A percentile compares a stretch with the other conserved stretches of the same genome.
Conservation (phyloP, 1,140 invertebrate genomes). For the Melitaea cinxia region DNA sequence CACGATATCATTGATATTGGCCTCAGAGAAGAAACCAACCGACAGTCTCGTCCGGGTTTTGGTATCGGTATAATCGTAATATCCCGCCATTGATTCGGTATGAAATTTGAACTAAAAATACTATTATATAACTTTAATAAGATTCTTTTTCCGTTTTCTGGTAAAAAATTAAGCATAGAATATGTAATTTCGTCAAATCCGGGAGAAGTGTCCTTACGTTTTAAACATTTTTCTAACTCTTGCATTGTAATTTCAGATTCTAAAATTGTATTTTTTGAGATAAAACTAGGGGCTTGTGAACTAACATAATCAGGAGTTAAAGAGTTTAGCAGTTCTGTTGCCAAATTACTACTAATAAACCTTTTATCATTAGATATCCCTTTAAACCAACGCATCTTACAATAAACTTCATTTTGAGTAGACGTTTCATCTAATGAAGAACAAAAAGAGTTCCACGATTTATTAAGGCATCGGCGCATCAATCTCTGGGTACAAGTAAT, state of each 20-base stretch:
- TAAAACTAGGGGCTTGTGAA: too few relatives aligned
- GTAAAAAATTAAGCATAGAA: background rate
- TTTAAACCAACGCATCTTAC: constrained; percentile 21
- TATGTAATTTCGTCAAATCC: background rate
- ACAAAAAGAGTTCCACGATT: constrained; percentile 24
- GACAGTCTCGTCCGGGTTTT: background rate
- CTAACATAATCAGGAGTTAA: background rate
- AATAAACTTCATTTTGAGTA: background rate
- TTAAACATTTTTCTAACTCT: background rate
- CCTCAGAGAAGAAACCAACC: background rate
- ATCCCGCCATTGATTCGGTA: background rate
- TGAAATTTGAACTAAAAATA: background rate
- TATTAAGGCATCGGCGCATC: too few relatives aligned
- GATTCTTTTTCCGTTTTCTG: background rate
- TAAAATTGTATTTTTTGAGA: too few relatives aligned
- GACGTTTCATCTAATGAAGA: background rate
- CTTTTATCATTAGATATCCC: background rate
- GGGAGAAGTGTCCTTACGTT: background rate
- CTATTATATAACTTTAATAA: background rate
- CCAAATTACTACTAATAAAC: background rate
- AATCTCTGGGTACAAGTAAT: too few relatives aligned
- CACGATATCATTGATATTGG: background rate
- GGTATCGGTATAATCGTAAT: background rate
- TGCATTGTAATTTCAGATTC: too few relatives aligned
- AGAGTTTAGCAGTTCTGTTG: background rate